Conservation (phyloP, 2,888 invertebrate genomes). For the Colletes collaris region DNA sequence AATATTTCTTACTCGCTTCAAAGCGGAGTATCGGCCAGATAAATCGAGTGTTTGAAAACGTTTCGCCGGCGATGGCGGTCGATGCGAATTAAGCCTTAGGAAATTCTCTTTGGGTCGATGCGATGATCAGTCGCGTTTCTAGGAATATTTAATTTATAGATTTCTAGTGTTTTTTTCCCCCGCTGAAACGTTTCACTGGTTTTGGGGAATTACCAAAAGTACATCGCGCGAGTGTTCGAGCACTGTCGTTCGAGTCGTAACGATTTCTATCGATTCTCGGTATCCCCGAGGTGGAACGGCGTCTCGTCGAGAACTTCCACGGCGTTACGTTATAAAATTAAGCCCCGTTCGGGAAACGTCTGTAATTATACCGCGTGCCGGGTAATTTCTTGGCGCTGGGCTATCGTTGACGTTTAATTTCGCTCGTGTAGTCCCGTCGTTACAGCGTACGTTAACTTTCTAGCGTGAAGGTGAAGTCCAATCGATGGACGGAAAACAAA, state of each 20-base stretch:
- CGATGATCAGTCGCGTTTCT: no score
- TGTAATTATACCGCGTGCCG: slow-evolving; percentile 55
- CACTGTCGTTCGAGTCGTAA: neutral
- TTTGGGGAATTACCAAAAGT: neutral
- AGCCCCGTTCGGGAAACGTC: slow-evolving; percentile 29
- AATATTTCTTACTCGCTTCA: slow-evolving; percentile 35
- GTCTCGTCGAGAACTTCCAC: neutral
- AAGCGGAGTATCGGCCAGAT: slow-evolving; percentile 23
- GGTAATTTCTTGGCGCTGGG: slow-evolving; percentile 50
- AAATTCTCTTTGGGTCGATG: no score
- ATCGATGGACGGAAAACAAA: slow-evolving; percentile 48
- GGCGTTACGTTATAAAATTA: slow-evolving; percentile 34
- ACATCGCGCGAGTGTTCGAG: neutral
- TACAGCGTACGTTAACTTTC: slow-evolving; percentile 55
- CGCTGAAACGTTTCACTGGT: no score
- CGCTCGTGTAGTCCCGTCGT: slow-evolving; percentile 44
- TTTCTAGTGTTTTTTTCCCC: no score
- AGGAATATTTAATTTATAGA: no score
- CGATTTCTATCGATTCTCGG: slow-evolving; percentile 6
- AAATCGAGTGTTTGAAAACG: slow-evolving; percentile 19
- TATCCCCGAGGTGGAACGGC: neutral
- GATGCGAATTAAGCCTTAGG: no score
- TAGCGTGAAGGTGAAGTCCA: slow-evolving; percentile 52
- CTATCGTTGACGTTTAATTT: slow-evolving; percentile 60
- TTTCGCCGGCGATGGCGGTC: no score